Percentiles rank a stretch among this genome's conserved stretches.
Evolutionary conservation across 2,888 invertebrate species (phyloP).

Genomic region (Encarsia formosa): DNA sequence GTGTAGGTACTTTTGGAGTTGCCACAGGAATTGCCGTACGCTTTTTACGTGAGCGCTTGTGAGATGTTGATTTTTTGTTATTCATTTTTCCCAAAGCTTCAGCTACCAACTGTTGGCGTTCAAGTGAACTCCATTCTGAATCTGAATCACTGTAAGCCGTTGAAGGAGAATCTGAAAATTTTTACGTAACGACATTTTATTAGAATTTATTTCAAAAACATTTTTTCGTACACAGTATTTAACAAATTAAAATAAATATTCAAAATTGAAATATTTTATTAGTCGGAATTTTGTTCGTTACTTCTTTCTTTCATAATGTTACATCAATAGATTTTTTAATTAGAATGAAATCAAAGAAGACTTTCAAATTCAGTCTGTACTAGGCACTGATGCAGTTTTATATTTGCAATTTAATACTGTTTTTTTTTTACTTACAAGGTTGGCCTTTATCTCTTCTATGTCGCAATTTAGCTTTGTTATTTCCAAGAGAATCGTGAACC

Average conservation of each 20-base stretch:
- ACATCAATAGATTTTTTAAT: too few relatives aligned
- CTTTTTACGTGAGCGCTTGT: slow-evolving; percentile 70
- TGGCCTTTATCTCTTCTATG: slow-evolving; percentile 62
- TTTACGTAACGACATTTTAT: too few relatives aligned
- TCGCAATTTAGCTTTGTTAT: slow-evolving; percentile 58
- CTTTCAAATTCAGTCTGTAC: too few relatives aligned
- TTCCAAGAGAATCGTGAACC: slow-evolving; percentile 62
- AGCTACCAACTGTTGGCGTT: slow-evolving; percentile 58
- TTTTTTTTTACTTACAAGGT: slow-evolving; percentile 54
- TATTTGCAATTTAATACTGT: too few relatives aligned
- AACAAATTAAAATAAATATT: too few relatives aligned
- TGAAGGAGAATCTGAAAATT: slow-evolving; percentile 17
- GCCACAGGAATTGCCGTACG: slow-evolving; percentile 79
- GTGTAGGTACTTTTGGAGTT: slow-evolving; percentile 74
- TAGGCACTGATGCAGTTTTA: too few relatives aligned
- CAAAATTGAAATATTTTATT: too few relatives aligned
- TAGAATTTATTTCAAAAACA: too few relatives aligned
- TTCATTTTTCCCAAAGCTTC: slow-evolving; percentile 64
- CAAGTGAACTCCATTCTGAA: slow-evolving; percentile 78
- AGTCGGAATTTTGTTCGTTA: too few relatives aligned
- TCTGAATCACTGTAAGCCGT: slow-evolving; percentile 84
- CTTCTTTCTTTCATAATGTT: too few relatives aligned
- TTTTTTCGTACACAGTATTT: too few relatives aligned
- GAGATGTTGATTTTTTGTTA: slow-evolving; percentile 65
- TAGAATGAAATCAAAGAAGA: too few relatives aligned